Evolutionary conservation across 2,888 invertebrate genomes (phyloP).

Genomic region (Pseudeuparius sepicola): DNA sequence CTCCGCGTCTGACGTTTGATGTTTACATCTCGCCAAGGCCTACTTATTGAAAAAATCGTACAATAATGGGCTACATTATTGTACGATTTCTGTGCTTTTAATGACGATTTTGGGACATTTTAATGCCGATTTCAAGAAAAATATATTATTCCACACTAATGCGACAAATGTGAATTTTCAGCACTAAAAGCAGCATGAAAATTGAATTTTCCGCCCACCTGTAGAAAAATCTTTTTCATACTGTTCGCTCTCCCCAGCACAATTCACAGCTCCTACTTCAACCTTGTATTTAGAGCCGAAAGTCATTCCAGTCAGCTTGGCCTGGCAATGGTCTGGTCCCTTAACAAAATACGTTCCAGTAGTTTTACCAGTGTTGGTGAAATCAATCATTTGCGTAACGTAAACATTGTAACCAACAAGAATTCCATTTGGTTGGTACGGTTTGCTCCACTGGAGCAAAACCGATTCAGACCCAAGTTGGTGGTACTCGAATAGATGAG

Average conservation of each 20-base stretch:
- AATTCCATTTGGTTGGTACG: slow-evolving; percentile 30
- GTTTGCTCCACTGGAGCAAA: slow-evolving; percentile 31
- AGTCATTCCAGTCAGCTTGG: slow-evolving; percentile 29
- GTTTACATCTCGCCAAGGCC: too few relatives aligned
- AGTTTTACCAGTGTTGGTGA: slow-evolving; percentile 25
- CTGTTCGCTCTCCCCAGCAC: slow-evolving; percentile 32
- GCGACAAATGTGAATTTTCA: too few relatives aligned
- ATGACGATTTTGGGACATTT: too few relatives aligned
- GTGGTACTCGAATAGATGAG: slow-evolving; percentile 27
- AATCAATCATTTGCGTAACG: slow-evolving; percentile 27
- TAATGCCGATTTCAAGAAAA: too few relatives aligned
- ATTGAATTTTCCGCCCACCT: too few relatives aligned
- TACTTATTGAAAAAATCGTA: too few relatives aligned
- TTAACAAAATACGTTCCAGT: slow-evolving; percentile 27
- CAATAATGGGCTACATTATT: too few relatives aligned
- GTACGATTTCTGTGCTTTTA: too few relatives aligned
- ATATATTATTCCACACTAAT: too few relatives aligned
- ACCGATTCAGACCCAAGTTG: slow-evolving; percentile 29
- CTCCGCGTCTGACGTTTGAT: too few relatives aligned
- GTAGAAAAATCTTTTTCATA: too few relatives aligned
- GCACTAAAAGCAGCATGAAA: too few relatives aligned
- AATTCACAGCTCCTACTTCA: slow-evolving; percentile 30
- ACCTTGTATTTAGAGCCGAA: slow-evolving; percentile 28
- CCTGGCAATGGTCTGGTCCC: slow-evolving; percentile 29
- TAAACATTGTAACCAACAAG: slow-evolving; percentile 31